phyloP scores from a whole-genome alignment of 2,797 vertebrate genomes.

The Enteromius treurensis region DNA sequence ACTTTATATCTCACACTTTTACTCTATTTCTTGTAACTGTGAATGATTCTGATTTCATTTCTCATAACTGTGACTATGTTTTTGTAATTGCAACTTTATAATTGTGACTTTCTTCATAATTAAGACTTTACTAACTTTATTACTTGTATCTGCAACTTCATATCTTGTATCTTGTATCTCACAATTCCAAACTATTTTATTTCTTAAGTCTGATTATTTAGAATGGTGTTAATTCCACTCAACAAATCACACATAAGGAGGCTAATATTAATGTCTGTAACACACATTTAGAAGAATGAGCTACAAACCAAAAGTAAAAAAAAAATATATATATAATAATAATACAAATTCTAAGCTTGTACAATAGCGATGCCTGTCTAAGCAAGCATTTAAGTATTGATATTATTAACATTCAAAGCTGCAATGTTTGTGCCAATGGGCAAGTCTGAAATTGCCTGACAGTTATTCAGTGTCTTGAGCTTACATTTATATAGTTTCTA shows the following conservation, averaged over 20 bases:
- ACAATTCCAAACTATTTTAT: neutral
- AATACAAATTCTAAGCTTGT: neutral
- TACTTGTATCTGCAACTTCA: neutral
- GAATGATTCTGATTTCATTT: neutral
- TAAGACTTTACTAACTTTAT: neutral
- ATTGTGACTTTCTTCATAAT: neutral
- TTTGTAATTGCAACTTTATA: neutral
- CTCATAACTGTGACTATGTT: neutral
- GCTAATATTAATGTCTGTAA: neutral
- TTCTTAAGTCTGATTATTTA: too few relatives aligned
- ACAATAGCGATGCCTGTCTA: neutral
- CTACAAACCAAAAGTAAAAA: neutral
- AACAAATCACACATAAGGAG: too few relatives aligned
- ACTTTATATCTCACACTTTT: neutral
- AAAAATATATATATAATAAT: neutral
- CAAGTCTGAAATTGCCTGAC: neutral
- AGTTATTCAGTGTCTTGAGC: neutral
- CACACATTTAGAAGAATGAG: neutral
- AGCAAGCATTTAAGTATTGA: neutral
- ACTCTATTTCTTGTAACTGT: neutral
- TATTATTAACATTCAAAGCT: neutral
- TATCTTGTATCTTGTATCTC: neutral
- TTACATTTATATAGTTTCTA: fast-evolving
- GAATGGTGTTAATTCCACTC: too few relatives aligned
- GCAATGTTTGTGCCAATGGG: neutral